These are phyloP conservation scores for Shargacucullia verbasci DNA, from an alignment of 2,888 invertebrate species.

Conservation along the genomic window DNA sequence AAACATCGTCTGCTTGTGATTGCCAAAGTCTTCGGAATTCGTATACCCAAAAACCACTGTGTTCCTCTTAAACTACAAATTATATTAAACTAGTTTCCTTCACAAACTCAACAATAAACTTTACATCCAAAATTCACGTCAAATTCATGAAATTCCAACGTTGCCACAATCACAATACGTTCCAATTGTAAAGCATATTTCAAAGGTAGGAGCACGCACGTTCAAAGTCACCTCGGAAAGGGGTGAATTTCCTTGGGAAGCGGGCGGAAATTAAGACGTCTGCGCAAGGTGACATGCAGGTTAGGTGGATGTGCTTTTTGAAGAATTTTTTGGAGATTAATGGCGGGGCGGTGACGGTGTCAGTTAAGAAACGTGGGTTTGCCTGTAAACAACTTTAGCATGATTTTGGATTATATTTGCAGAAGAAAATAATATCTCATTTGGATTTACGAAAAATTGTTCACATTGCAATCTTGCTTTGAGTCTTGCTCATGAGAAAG, in stretches of 20 bases:
- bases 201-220: constrained; percentile 28
- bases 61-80: constrained; percentile 16
- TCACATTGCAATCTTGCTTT: no score
- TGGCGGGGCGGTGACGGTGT: constrained; percentile 35
- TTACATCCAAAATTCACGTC: constrained; percentile 30
- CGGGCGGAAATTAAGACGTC: constrained; percentile 65
- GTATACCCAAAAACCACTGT: no score
- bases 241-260: constrained; percentile 56
- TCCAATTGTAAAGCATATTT: constrained; percentile 48
- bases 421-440: no score
- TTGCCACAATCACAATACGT: constrained; percentile 24
- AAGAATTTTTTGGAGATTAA: constrained; percentile 42
- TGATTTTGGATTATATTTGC: no score
- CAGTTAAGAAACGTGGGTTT: neutral
- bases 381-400: no score
- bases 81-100: constrained; percentile 30
- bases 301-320: constrained; percentile 16
- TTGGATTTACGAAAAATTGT: no score
- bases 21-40: no score
- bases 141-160: constrained; percentile 34
- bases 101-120: constrained; percentile 16
- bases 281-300: constrained; percentile 49
- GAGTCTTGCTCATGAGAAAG: no score
- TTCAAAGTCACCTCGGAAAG: constrained; percentile 50
- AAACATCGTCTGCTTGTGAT: no score